Conservation (phyloP, 2,113 vertebrate species). For the Sturnus vulgaris region DNA sequence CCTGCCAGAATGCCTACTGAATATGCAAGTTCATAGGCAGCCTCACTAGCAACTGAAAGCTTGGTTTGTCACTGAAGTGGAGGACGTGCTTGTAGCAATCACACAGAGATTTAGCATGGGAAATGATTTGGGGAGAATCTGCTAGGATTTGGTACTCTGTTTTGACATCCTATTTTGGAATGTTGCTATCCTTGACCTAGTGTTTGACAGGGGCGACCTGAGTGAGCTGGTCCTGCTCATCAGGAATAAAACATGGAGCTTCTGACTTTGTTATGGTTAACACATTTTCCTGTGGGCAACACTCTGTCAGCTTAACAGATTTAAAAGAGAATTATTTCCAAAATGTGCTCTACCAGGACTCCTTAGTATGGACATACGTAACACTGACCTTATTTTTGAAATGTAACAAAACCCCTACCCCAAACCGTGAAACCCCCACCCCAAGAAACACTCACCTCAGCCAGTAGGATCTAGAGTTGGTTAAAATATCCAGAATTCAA, state of each 20-base stretch:
- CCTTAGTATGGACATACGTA: background rate
- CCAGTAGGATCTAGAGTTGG: background rate
- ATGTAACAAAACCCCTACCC: rapidly evolving
- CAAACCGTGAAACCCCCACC: rapidly evolving
- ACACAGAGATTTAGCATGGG: background rate
- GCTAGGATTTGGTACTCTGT: background rate
- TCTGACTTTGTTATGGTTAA: background rate
- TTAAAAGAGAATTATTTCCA: background rate
- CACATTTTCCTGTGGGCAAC: background rate
- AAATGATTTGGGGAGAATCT: background rate
- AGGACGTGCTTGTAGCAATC: background rate
- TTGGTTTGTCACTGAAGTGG: background rate
- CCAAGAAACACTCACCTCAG: rapidly evolving
- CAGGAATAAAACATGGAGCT: rapidly evolving
- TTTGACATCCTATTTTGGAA: background rate
- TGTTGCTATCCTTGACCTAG: background rate
- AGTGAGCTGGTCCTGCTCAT: background rate
- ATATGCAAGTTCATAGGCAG: background rate
- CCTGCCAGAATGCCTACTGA: background rate
- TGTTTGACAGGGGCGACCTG: background rate
- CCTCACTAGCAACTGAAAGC: background rate
- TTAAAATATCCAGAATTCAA: background rate
- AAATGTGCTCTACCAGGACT: background rate
- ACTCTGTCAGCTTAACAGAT: rapidly evolving
- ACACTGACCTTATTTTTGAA: background rate